These are phyloP conservation scores for Dipodomys spectabilis DNA, from an alignment of 2,113 vertebrate species.

Conservation along the genomic window DNA sequence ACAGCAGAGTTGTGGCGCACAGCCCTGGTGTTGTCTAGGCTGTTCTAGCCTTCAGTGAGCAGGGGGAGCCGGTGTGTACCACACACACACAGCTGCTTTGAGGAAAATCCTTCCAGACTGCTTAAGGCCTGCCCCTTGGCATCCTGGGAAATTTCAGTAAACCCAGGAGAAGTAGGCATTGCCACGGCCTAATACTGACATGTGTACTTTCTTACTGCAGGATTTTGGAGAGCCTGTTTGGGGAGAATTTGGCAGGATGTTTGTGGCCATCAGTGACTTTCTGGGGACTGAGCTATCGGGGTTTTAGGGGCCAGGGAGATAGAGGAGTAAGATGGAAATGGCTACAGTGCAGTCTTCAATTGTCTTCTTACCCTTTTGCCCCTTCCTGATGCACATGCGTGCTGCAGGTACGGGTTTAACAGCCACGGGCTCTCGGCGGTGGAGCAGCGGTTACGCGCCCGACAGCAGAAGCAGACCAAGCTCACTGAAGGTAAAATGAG, in stretches of 20 bases:
- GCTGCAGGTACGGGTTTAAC: constrained; percentile 96
- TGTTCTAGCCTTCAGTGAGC: neutral
- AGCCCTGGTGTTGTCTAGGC: neutral
- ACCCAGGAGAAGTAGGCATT: neutral
- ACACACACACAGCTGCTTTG: neutral
- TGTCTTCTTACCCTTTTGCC: too few relatives aligned
- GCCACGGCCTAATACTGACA: neutral
- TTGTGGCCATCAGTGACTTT: neutral
- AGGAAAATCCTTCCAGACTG: neutral
- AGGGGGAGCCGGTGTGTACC: neutral
- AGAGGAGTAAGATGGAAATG: neutral
- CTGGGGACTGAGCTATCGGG: too few relatives aligned
- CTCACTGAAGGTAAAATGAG: constrained; percentile 88
- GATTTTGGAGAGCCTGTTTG: neutral
- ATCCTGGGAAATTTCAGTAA: neutral
- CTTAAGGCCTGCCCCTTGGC: neutral
- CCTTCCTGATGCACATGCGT: neutral
- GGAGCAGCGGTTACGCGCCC: constrained; percentile 88
- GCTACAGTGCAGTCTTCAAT: neutral
- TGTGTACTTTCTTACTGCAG: neutral
- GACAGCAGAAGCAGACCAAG: constrained; percentile 86
- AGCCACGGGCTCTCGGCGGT: constrained; percentile 91
- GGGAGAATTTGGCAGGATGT: neutral
- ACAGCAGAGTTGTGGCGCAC: neutral
- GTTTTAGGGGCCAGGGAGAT: neutral